Conservation (phyloP, 2,888 invertebrate species). For the Platycnemis pennipes region DNA sequence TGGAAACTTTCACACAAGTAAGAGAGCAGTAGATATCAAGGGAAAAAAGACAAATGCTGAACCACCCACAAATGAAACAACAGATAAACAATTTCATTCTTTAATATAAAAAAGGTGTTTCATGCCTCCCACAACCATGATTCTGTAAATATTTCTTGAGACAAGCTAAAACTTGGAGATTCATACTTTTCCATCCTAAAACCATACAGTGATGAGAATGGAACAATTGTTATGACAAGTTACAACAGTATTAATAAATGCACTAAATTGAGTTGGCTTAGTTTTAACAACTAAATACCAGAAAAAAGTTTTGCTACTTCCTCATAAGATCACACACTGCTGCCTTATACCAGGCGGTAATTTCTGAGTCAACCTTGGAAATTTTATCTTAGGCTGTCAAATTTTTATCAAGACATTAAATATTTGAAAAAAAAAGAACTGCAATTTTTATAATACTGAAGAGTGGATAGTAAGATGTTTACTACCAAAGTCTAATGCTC, state of each 20-base stretch:
- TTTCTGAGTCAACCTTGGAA: slow-evolving; percentile 14
- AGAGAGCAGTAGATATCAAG: no score
- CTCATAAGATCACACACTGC: slow-evolving; percentile 44
- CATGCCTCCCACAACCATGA: slow-evolving; percentile 50
- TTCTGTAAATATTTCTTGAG: slow-evolving; percentile 49
- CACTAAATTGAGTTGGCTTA: slow-evolving; percentile 44
- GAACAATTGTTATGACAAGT: slow-evolving; percentile 53
- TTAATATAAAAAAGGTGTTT: slow-evolving; percentile 46
- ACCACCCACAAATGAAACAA: neutral
- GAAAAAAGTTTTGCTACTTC: neutral
- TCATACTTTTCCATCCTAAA: slow-evolving; percentile 41
- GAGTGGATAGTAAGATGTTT: slow-evolving; percentile 50
- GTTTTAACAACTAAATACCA: slow-evolving; percentile 51
- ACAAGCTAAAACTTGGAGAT: slow-evolving; percentile 51
- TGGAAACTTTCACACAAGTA: no score
- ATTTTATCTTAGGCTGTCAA: neutral
- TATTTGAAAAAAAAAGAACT: slow-evolving; percentile 43
- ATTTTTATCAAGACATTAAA: neutral
- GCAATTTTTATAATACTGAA: slow-evolving; percentile 54
- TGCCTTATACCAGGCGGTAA: slow-evolving; percentile 39
- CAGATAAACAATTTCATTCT: slow-evolving; percentile 36
- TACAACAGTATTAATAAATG: slow-evolving; percentile 61
- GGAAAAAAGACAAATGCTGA: no score
- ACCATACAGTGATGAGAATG: slow-evolving; percentile 50
- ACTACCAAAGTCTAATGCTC: slow-evolving; percentile 35